These are phyloP conservation scores for Leptinotarsa rubiginosa DNA, from an alignment of 2,888 invertebrate genomes.

Conservation along the genomic window DNA sequence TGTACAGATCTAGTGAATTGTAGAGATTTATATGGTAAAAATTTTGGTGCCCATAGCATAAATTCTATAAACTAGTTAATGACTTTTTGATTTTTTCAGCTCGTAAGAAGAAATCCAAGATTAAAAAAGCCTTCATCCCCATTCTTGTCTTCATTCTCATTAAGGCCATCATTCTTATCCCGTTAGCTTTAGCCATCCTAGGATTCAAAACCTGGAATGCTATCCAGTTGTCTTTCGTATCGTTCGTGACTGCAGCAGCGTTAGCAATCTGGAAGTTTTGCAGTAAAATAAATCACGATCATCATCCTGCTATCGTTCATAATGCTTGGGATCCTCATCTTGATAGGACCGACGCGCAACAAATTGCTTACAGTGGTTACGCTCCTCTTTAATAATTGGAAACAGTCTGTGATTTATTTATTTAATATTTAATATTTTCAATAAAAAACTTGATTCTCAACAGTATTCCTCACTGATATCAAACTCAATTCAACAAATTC, in stretches of 20 bases:
- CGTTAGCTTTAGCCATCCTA: conserved; percentile 84
- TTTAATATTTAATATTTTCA: conserved; percentile 27
- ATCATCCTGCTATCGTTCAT: conserved; percentile 48
- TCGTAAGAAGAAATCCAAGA: conserved; percentile 68
- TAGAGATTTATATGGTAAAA: too few relatives aligned
- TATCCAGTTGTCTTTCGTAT: conserved; percentile 86
- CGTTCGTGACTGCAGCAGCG: conserved; percentile 85
- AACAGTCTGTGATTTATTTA: conserved; percentile 24
- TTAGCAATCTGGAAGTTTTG: conserved; percentile 89
- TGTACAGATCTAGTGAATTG: too few relatives aligned
- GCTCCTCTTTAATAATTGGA: conserved; percentile 51
- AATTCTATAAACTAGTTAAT: neutral
- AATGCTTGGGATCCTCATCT: conserved; percentile 65
- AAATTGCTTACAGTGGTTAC: conserved; percentile 79
- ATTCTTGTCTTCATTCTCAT: conserved; percentile 84
- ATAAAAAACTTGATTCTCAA: neutral
- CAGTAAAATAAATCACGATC: conserved; percentile 74
- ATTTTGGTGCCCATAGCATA: neutral
- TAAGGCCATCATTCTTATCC: conserved; percentile 87
- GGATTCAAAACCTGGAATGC: conserved; percentile 91
- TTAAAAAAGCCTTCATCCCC: conserved; percentile 84
- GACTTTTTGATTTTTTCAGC: conserved; percentile 13
- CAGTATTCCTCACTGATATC: too few relatives aligned
- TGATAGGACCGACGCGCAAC: conserved; percentile 73
- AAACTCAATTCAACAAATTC: too few relatives aligned